Evolutionary conservation across 2,113 vertebrate genomes (phyloP), one percentile per base, ranked within the genome.

Genomic region (Rhinopomastus cyanomelas): DNA sequence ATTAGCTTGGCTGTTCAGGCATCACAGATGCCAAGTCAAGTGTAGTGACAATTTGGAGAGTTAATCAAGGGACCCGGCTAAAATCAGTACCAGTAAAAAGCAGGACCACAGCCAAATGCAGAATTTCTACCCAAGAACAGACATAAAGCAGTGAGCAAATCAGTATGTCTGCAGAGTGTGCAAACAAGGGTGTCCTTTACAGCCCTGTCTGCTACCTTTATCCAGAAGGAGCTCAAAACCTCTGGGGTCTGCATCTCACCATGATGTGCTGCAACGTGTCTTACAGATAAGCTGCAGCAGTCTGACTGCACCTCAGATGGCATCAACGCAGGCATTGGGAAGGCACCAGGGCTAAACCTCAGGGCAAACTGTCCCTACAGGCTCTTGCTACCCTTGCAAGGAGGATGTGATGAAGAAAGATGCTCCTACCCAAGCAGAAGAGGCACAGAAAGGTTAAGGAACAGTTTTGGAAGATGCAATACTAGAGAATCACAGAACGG

Each of bases 151-250:
- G 39, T 6, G 23, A 93, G 34, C 15, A 80, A 73, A 57, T 1
- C 5, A 59, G 20, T 7, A 15, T 26, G 1, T 5, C 6, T 10
- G 27, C 2, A 5, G 0, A 49, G 25, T n/a, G 37, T 52, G 52
- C 39, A 84, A 20, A 42, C 23, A 68, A 48, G 11, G 14, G 7
- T 53, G 29, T 76, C 26, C 39, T 36, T 72, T 85, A 55, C 62
- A 87, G 62, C 11, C 21, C 19, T 56, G 49, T 15, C n/a, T 15
- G 9, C 37, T 46, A n/a, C 52, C 16, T 76, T 82, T 26, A 61
- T 34, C 59, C 32, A 64, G 48, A 53, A 8, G 29, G 19, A 71
- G 65, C 20, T 34, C 20, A 56, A 8, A 27, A 56, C 53, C 44
- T 81, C 34, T 26, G 27, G 3, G 25, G 9, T 62, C 19, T 51